Evolutionary conservation across 2,113 vertebrate species (phyloP).

Genomic region (Sinocyclocheilus anophthalmus): DNA sequence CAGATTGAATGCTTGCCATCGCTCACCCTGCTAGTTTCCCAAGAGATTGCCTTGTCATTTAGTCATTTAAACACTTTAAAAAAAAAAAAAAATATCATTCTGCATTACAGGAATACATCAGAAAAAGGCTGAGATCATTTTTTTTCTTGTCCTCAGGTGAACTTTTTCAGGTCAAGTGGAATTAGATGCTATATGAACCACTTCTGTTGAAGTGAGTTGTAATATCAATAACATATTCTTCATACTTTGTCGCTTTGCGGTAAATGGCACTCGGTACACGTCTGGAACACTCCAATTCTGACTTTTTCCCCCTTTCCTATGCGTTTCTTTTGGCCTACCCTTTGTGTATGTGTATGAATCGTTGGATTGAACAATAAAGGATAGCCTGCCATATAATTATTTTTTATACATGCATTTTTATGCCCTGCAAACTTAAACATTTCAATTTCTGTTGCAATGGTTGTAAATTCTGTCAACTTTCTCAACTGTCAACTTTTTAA

Average conservation of each 20-base stretch:
- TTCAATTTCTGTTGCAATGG: background rate
- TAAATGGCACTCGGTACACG: background rate
- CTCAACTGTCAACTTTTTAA: background rate
- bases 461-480: background rate
- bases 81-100: background rate
- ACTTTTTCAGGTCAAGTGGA: conserved; percentile 7
- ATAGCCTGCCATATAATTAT: background rate
- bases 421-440: background rate
- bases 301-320: conserved; percentile 6
- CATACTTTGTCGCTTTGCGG: conserved; percentile 1
- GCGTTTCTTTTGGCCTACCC: conserved; percentile 1
- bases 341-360: background rate
- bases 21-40: background rate
- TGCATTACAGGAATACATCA: conserved; percentile 15
- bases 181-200: conserved; percentile 34
- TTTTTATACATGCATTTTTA: background rate
- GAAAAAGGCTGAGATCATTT: background rate
- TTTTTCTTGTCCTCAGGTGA: conserved; percentile 36
- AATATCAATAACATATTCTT: conserved; percentile 29
- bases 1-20: conserved; percentile 25
- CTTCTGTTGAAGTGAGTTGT: conserved; percentile 9
- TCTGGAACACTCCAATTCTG: conserved; percentile 15
- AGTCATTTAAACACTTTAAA: background rate
- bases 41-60: conserved; percentile 25
- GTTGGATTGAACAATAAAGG: background rate